These are phyloP conservation scores for Patella ulyssiponensis DNA, from an alignment of 2,888 invertebrate species.

Conservation along the genomic window DNA sequence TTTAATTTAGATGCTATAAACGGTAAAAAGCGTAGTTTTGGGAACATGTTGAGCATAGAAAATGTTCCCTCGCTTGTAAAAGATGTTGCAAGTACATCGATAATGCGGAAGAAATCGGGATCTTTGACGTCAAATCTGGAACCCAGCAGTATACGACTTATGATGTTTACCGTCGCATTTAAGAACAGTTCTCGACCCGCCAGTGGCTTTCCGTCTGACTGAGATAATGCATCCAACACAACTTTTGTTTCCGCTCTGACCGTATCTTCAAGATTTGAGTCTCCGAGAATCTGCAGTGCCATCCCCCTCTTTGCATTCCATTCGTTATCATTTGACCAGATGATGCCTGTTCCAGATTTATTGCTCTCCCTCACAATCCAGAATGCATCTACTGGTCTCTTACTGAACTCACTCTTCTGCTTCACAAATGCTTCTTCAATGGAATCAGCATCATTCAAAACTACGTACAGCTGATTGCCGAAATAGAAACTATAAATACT, in stretches of 20 bases:
- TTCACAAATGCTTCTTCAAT: background rate
- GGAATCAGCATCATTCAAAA: background rate
- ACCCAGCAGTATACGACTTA: too few species aligned
- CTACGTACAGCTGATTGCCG: background rate
- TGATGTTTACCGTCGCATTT: too few species aligned
- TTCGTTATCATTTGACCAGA: background rate
- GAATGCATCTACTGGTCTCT: background rate
- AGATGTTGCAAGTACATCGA: background rate
- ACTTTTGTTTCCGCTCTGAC: background rate
- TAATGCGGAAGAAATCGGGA: background rate
- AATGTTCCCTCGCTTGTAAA: background rate
- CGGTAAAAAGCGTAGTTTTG: background rate
- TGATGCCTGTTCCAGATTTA: background rate
- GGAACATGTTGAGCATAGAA: background rate
- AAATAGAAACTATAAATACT: background rate
- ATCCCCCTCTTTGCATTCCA: background rate
- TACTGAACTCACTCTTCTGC: background rate
- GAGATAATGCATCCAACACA: background rate
- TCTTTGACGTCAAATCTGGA: background rate
- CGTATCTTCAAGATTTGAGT: background rate
- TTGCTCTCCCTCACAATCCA: background rate
- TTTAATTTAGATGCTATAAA: background rate
- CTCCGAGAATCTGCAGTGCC: background rate
- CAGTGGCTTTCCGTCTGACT: background rate
- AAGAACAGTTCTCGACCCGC: background rate